Evolutionary conservation across 2,113 vertebrate genomes (phyloP).

Genomic region (Edolisoma coerulescens): DNA sequence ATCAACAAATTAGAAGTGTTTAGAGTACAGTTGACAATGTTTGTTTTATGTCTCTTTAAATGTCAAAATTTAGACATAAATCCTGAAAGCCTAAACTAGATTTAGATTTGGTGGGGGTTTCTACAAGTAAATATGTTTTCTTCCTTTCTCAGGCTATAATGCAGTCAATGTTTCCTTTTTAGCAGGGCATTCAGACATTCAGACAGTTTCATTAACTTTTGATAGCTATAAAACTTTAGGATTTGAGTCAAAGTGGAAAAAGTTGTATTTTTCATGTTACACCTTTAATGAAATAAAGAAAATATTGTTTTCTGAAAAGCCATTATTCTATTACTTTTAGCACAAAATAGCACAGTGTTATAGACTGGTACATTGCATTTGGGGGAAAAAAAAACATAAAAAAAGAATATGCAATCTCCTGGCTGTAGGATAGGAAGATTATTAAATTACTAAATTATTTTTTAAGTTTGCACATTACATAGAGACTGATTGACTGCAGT

Average conservation of each 20-base stretch:
- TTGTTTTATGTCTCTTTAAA: not conserved
- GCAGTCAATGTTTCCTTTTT: not conserved
- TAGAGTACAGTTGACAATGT: not conserved
- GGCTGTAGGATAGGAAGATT: not conserved
- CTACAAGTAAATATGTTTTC: not conserved
- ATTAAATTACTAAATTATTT: not conserved
- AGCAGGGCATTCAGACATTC: not conserved
- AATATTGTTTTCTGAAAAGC: not conserved
- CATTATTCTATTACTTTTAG: not conserved
- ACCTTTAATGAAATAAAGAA: not conserved
- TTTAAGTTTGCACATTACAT: not conserved
- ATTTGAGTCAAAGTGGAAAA: not conserved
- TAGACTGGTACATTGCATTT: not conserved
- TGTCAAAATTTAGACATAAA: not conserved
- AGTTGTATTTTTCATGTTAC: not conserved
- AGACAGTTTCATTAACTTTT: not conserved
- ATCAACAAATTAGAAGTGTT: constrained; percentile 10
- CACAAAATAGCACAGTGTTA: not conserved
- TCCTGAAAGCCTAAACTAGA: not conserved
- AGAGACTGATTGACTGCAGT: not conserved
- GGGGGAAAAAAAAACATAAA: not conserved
- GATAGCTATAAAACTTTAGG: not conserved
- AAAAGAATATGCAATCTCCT: not conserved
- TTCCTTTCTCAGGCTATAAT: not conserved
- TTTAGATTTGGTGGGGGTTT: not conserved